These are phyloP conservation scores for Lithophane socia DNA, from an alignment of 2,888 invertebrate species.

Conservation along the genomic window DNA sequence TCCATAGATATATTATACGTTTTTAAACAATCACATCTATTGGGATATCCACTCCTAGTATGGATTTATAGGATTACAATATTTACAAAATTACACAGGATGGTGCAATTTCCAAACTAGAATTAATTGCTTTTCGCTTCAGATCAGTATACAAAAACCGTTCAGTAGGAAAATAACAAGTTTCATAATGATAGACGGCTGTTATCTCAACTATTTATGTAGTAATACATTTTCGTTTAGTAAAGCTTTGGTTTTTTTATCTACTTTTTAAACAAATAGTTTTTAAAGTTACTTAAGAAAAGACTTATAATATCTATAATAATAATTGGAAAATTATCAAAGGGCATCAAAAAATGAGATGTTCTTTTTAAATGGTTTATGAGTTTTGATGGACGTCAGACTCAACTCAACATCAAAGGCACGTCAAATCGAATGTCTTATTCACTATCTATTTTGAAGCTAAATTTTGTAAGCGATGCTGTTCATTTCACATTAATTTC, in stretches of 20 bases:
- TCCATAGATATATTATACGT: too few relatives aligned
- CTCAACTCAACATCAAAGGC: constrained; percentile 46
- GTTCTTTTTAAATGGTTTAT: not conserved
- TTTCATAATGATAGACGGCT: not conserved
- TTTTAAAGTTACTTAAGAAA: too few relatives aligned
- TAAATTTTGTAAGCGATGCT: not conserved
- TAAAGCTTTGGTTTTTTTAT: not conserved
- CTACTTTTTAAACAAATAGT: too few relatives aligned
- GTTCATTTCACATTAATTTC: not conserved
- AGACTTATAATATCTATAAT: too few relatives aligned
- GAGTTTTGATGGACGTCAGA: constrained; percentile 24
- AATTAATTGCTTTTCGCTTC: not conserved
- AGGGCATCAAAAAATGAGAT: too few relatives aligned
- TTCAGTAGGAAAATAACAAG: not conserved
- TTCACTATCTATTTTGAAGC: constrained; percentile 27
- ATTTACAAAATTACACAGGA: not conserved
- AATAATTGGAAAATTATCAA: too few relatives aligned
- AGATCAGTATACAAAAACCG: not conserved
- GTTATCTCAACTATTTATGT: not conserved
- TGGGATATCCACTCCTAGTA: too few relatives aligned
- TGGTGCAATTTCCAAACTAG: not conserved
- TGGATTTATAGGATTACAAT: too few relatives aligned
- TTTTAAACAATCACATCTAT: too few relatives aligned
- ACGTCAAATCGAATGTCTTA: constrained; percentile 21
- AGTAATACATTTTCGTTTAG: not conserved